These are phyloP conservation scores for Melipona quadrifasciata DNA, from an alignment of 1,140 invertebrate genomes.

Conservation along the genomic window DNA sequence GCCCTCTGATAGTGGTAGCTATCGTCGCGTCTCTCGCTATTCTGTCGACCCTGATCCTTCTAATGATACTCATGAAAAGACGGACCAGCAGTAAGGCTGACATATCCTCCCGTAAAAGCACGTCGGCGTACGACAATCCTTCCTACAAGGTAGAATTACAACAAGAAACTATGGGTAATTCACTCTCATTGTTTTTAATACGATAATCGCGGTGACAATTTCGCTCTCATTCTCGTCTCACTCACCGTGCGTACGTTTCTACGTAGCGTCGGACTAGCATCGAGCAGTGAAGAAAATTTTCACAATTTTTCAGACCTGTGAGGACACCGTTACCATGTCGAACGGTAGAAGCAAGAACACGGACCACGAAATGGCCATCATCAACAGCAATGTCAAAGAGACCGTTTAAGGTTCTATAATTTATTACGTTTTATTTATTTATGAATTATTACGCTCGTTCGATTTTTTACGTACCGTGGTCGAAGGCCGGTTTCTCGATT, in stretches of 20 bases:
- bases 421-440: constrained; percentile 73
- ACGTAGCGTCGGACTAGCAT: no score
- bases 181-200: constrained; percentile 72
- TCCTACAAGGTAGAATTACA: constrained; percentile 96
- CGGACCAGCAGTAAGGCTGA: constrained; percentile 85
- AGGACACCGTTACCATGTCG: constrained; percentile 72
- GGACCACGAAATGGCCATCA: constrained; percentile 77
- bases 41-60: constrained; percentile 89
- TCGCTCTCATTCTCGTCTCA: neutral
- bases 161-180: constrained; percentile 94
- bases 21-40: constrained; percentile 92
- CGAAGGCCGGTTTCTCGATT: constrained; percentile 61
- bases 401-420: constrained; percentile 68
- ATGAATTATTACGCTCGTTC: constrained; percentile 13
- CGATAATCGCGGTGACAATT: neutral
- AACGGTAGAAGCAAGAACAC: constrained; percentile 75
- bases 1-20: constrained; percentile 92
- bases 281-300: neutral
- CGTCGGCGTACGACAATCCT: constrained; percentile 95
- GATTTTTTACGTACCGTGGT: constrained; percentile 52
- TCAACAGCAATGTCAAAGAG: constrained; percentile 74
- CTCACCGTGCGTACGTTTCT: neutral
- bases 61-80: constrained; percentile 90
- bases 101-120: constrained; percentile 86
- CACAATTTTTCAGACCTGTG: constrained; percentile 76